Evolutionary conservation across 2,113 vertebrate genomes (phyloP).

Genomic region (Chunga burmeisteri): DNA sequence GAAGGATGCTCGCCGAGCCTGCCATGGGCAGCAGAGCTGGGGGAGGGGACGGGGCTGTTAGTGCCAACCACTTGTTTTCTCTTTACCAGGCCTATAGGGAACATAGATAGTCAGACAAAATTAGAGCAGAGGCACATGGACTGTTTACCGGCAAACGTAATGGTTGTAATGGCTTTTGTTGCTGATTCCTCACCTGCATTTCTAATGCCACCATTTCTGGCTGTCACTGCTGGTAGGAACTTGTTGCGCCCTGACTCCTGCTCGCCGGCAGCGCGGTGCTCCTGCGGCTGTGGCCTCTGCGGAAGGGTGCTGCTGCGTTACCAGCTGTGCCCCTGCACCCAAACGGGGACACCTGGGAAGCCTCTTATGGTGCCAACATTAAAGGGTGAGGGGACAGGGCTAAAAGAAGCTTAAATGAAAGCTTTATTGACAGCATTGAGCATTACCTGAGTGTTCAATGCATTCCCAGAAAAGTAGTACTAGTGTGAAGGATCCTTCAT

Average conservation of each 20-base stretch:
- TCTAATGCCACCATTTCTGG: not conserved
- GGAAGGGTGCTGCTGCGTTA: not conserved
- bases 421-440: not conserved
- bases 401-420: rapidly evolving
- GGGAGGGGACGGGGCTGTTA: rapidly evolving
- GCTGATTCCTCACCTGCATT: not conserved
- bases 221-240: not conserved
- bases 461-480: rapidly evolving
- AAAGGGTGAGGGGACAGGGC: not conserved
- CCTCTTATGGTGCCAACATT: rapidly evolving
- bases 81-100: not conserved
- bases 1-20: not conserved
- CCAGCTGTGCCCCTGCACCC: not conserved
- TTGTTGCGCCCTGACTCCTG: not conserved
- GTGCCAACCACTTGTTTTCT: not conserved
- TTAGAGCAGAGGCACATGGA: not conserved
- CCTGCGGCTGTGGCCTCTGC: rapidly evolving
- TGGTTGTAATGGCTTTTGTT: not conserved
- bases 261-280: not conserved
- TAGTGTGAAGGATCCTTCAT: rapidly evolving
- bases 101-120: not conserved
- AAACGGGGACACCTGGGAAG: rapidly evolving
- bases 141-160: not conserved
- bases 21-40: not conserved
- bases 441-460: rapidly evolving